These are phyloP conservation scores for Agrotis ipsilon DNA, from an alignment of 2,888 invertebrate genomes.

Conservation along the genomic window DNA sequence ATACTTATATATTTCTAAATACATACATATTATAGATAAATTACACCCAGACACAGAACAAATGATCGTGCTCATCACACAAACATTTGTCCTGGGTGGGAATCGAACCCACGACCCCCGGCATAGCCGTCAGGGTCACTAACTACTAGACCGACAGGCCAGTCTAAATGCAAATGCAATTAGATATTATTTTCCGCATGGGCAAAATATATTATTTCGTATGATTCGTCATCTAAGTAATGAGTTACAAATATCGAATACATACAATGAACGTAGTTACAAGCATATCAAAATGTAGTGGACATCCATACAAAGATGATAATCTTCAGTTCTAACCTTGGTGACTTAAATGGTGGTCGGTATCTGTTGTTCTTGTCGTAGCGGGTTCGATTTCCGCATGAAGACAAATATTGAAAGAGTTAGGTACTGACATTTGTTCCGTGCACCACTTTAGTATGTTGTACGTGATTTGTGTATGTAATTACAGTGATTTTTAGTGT, in stretches of 20 bases:
- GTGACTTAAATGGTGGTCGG: slow-evolving; percentile 16
- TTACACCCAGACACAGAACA: too few relatives aligned
- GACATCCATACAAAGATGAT: slow-evolving; percentile 13
- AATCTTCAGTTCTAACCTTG: slow-evolving; percentile 50
- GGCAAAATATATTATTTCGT: slow-evolving; percentile 16
- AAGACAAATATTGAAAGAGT: slow-evolving; percentile 45
- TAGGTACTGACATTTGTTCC: slow-evolving; percentile 43
- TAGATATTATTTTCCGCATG: neutral
- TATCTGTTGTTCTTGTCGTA: slow-evolving; percentile 31
- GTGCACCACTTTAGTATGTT: slow-evolving; percentile 25
- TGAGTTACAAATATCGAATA: neutral
- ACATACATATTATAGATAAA: too few relatives aligned
- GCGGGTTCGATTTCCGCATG: slow-evolving; percentile 49
- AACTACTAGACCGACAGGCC: too few relatives aligned
- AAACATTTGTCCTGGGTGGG: too few relatives aligned
- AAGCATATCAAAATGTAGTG: slow-evolving; percentile 2
- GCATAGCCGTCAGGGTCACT: too few relatives aligned
- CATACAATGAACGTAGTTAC: slow-evolving; percentile 1
- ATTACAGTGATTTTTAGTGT: slow-evolving; percentile 10
- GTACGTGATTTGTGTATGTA: slow-evolving; percentile 44
- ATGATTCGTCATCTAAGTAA: slow-evolving; percentile 1
- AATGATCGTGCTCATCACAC: too few relatives aligned
- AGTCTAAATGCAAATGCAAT: too few relatives aligned
- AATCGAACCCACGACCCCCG: too few relatives aligned
- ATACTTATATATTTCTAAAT: too few relatives aligned